Base-by-base conservation (phyloP, 2,113 vertebrate species). In the Geococcyx californianus region DNA sequence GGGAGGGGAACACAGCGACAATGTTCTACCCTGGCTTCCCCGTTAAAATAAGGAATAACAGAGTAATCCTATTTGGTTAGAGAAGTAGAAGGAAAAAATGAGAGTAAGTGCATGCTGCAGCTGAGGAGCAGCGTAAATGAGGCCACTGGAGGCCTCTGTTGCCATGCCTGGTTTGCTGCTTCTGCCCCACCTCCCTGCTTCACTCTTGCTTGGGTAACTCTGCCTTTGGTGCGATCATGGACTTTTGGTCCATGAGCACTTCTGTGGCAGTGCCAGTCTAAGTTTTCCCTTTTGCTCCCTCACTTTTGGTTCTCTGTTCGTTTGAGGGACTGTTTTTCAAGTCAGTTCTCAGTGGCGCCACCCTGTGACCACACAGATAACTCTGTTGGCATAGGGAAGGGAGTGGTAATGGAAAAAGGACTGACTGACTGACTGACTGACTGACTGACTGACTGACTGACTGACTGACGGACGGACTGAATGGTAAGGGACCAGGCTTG, bases 241-340 rank as follows among this genome's bases (percentile, higher is more conserved):
- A 11, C 58, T 5, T 1, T 6, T 2, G 2, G 34, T 18, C 76
- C 26, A 4, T 1, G 0, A 4, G 8, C 33, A 1, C 19, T 54
- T 17, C 38, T 5, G 36, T 23, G 21, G 47, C 47, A 49, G 47
- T 9, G 10, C 47, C 47, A 49, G 47, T 20, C 10, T 16, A 15
- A 36, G 34, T 26, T 21, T 20, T 29, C 47, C 47, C 47, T 38
- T 70, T 21, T 16, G 25, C 67, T 38, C 47, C 20, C 67, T 29
- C 68, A 13, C 34, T 40, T 40, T 7, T 31, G 36, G 26, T 10
- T 28, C 69, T 25, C 29, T 42, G 38, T 40, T 38, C 25, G 38
- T 62, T 26, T 42, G 62, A 42, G 62, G 38, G 38, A 13, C 17
- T 42, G 60, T 40, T 64, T 54, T 49, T 49, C 7, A 31, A 36